Evolutionary conservation across 2,888 invertebrate genomes (phyloP).

Genomic region (Andrena camellia): DNA sequence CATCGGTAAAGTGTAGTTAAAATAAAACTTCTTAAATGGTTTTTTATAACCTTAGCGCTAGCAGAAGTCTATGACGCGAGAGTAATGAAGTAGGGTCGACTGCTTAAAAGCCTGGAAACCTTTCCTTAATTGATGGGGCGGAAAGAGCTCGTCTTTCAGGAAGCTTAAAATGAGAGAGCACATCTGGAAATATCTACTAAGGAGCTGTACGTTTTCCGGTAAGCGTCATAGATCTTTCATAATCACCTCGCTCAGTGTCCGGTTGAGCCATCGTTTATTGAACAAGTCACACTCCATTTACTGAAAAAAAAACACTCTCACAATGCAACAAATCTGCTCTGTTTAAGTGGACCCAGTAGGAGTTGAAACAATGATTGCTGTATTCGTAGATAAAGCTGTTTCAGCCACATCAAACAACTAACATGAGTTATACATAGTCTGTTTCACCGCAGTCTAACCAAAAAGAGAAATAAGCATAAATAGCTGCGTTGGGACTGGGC

Average conservation of each 20-base stretch:
- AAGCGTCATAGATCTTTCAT: conserved; percentile 18
- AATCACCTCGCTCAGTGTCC: conserved; percentile 14
- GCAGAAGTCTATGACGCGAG: background rate
- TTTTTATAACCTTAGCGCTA: background rate
- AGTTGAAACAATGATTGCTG: background rate
- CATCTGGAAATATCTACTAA: conserved; percentile 68
- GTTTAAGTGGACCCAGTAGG: background rate
- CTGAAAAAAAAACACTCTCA: background rate
- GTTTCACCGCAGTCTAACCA: no score
- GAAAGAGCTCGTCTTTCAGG: conserved; percentile 57
- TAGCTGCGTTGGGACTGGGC: no score
- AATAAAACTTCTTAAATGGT: background rate
- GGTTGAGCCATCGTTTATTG: background rate
- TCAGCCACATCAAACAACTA: no score
- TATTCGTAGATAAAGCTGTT: no score
- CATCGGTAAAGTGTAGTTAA: background rate
- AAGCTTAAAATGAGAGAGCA: conserved; percentile 46
- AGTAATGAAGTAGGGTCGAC: background rate
- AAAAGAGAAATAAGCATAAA: no score
- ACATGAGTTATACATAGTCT: no score
- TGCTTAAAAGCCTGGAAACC: background rate
- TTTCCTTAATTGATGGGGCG: conserved; percentile 43
- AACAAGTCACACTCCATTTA: background rate
- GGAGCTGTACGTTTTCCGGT: conserved; percentile 49
- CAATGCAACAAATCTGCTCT: background rate